Evolutionary conservation across 2,113 vertebrate genomes (phyloP).

Genomic region (Gasterosteus nipponicus): DNA sequence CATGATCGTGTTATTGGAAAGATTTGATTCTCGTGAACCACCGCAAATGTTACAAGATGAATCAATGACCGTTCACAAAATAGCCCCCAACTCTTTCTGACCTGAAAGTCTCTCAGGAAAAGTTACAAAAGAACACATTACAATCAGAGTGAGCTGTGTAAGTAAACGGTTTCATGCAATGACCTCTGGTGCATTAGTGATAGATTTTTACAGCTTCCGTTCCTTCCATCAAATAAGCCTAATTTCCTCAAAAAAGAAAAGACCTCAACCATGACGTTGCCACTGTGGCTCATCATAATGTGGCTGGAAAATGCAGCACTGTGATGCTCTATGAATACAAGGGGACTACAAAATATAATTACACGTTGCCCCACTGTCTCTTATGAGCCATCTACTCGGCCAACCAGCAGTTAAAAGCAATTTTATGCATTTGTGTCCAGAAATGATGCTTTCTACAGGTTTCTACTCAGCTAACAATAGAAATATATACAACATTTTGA

Average conservation of each 20-base stretch:
- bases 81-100: constrained; percentile 45
- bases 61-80: constrained; percentile 53
- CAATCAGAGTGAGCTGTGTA: constrained; percentile 37
- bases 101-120: constrained; percentile 40
- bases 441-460: constrained; percentile 52
- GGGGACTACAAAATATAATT: constrained; percentile 57
- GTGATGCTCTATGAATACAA: constrained; percentile 54
- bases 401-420: constrained; percentile 58
- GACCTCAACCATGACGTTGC: not conserved
- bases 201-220: constrained; percentile 67
- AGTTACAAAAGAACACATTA: constrained; percentile 38
- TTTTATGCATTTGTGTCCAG: constrained; percentile 57
- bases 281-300: constrained; percentile 42
- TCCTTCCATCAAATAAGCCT: constrained; percentile 71
- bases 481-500: constrained; percentile 13
- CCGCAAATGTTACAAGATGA: constrained; percentile 34
- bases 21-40: not conserved
- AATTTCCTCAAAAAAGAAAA: not conserved
- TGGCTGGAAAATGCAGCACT: constrained; percentile 24
- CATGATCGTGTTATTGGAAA: constrained; percentile 20
- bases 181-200: constrained; percentile 54
- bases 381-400: constrained; percentile 46
- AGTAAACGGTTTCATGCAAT: constrained; percentile 47
- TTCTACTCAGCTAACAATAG: constrained; percentile 66
- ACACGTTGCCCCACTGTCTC: constrained; percentile 55